phyloP scores from a whole-genome alignment of 2,888 invertebrate species.

The Mactromeris polynyma region DNA sequence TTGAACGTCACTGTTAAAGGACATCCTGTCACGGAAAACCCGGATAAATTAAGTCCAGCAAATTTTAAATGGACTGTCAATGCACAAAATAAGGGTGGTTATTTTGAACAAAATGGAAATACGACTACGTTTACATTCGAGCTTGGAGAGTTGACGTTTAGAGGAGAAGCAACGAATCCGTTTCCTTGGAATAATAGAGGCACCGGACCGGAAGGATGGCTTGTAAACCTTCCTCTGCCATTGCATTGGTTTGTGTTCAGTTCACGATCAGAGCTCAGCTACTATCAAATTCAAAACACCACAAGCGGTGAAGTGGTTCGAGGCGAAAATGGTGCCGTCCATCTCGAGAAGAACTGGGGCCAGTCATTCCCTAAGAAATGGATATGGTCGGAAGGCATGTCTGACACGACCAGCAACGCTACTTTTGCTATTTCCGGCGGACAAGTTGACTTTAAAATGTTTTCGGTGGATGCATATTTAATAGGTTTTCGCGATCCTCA shows the following conservation, averaged over 20 bases:
- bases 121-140: slow-evolving; percentile 69
- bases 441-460: slow-evolving; percentile 67
- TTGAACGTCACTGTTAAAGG: slow-evolving; percentile 72
- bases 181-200: slow-evolving; percentile 75
- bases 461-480: slow-evolving; percentile 74
- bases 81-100: slow-evolving; percentile 53
- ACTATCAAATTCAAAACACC: slow-evolving; percentile 67
- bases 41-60: slow-evolving; percentile 72
- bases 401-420: slow-evolving; percentile 50
- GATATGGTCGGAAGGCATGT: slow-evolving; percentile 80
- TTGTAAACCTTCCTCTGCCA: slow-evolving; percentile 76
- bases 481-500: slow-evolving; percentile 79
- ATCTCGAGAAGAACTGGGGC: slow-evolving; percentile 83
- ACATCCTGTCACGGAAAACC: slow-evolving; percentile 69
- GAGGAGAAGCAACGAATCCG: slow-evolving; percentile 59
- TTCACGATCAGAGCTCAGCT: slow-evolving; percentile 70
- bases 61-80: slow-evolving; percentile 72
- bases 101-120: slow-evolving; percentile 66
- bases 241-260: slow-evolving; percentile 83
- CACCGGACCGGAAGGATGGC: slow-evolving; percentile 79
- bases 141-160: slow-evolving; percentile 64
- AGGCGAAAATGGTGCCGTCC: slow-evolving; percentile 68
- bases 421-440: slow-evolving; percentile 78
- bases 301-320: slow-evolving; percentile 44
- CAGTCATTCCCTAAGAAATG: slow-evolving; percentile 80